A percentile compares a stretch with the other conserved stretches of the same genome.
These are phyloP conservation scores for Nowickia ferox DNA, from an alignment of 2,888 invertebrate genomes.

Conservation along the genomic window DNA sequence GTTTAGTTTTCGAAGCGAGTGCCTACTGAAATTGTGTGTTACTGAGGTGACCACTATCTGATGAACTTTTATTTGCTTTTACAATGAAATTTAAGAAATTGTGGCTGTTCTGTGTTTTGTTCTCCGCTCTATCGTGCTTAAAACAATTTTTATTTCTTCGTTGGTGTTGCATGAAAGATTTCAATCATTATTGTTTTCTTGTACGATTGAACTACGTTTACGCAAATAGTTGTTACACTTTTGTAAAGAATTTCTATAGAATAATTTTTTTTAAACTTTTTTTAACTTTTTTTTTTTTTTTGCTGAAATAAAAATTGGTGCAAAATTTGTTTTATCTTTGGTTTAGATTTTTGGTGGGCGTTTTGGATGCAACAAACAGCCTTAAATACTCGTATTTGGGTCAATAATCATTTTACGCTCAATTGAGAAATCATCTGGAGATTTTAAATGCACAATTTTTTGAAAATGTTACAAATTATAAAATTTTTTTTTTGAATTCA, in stretches of 20 bases:
- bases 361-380: slow-evolving; percentile 38
- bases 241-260: slow-evolving; percentile 29
- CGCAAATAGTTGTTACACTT: slow-evolving; percentile 58
- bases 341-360: slow-evolving; percentile 28
- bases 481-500: too few species aligned
- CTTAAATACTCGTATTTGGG: slow-evolving; percentile 38
- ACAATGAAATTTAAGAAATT: slow-evolving; percentile 66
- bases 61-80: slow-evolving; percentile 71
- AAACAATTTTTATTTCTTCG: slow-evolving; percentile 23
- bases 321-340: slow-evolving; percentile 28
- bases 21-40: slow-evolving; percentile 67
- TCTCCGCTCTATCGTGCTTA: slow-evolving; percentile 6
- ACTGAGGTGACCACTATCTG: slow-evolving; percentile 68
- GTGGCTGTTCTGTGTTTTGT: slow-evolving; percentile 7
- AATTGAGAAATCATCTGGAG: slow-evolving; percentile 19
- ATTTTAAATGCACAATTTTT: background rate
- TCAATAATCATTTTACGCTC: slow-evolving; percentile 50
- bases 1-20: slow-evolving; percentile 39
- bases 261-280: slow-evolving; percentile 1
- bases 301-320: slow-evolving; percentile 35
- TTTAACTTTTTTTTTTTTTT: background rate
- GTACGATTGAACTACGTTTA: slow-evolving; percentile 20
- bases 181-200: slow-evolving; percentile 46
- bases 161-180: slow-evolving; percentile 48
- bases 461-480: background rate